phyloP scores from a whole-genome alignment of 1,140 invertebrate genomes.

The Diabrotica virgifera region DNA sequence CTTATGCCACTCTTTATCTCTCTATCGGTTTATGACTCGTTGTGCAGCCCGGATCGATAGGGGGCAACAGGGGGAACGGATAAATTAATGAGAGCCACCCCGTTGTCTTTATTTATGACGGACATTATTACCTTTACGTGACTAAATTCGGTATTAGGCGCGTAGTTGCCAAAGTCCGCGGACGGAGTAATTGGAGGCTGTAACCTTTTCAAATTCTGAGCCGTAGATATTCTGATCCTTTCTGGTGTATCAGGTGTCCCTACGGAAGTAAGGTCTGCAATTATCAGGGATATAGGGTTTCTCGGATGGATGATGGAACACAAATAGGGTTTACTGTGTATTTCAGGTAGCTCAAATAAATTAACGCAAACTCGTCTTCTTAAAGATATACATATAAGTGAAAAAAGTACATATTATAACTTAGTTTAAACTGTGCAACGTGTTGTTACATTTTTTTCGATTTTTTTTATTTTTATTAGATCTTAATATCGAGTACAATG shows the following conservation, averaged over 20 bases:
- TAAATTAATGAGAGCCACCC: slow-evolving; percentile 25
- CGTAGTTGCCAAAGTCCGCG: slow-evolving; percentile 4
- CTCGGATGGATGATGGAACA: too few relatives aligned
- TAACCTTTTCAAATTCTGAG: not conserved
- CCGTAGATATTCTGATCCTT: not conserved
- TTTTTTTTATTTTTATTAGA: too few relatives aligned
- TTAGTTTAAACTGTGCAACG: too few relatives aligned
- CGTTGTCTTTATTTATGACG: slow-evolving; percentile 30
- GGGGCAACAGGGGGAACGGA: slow-evolving; percentile 5
- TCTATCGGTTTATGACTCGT: slow-evolving; percentile 17
- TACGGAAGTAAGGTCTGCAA: not conserved
- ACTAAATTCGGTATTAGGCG: slow-evolving; percentile 27
- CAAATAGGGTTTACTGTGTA: too few relatives aligned
- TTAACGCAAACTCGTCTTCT: too few relatives aligned
- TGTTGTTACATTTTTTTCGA: too few relatives aligned
- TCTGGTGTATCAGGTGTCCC: not conserved
- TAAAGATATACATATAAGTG: too few relatives aligned
- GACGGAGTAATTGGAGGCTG: not conserved
- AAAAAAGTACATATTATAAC: too few relatives aligned
- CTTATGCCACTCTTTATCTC: not conserved
- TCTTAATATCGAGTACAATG: too few relatives aligned
- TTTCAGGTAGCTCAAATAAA: too few relatives aligned
- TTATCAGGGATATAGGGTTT: not conserved
- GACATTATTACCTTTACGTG: slow-evolving; percentile 28
- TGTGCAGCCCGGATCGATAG: slow-evolving; percentile 26